Evolutionary conservation across 2,888 invertebrate genomes (phyloP), one percentile per base, ranked within the genome.

Genomic region (Heliconius hortense): DNA sequence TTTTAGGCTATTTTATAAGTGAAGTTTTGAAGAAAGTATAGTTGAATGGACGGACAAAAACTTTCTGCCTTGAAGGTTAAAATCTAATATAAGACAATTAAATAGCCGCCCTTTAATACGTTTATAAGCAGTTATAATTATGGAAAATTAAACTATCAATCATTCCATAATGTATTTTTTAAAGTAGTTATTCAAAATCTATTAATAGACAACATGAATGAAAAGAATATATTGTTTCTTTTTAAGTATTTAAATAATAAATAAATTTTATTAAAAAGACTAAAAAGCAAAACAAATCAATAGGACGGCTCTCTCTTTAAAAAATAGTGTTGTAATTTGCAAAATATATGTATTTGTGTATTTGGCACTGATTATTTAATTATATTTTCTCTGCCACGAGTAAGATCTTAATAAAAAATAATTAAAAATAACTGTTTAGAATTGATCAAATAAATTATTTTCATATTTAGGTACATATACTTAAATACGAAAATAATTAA

Each of bases 31-130:
- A 69, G n/a, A 69, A 69, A 35, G 13, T 56, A 69, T n/a, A 56
- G 69, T 7, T 69, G 31, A 80, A 78, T 87, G 88, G 88, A 88
- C 88, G 88, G 88, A 88, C 84, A 82, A 70, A 77, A 85, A 82
- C 83, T 83, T 82, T 84, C 81, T 83, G 80, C 77, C 76, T 73
- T 71, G 77, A 66, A 74, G 76, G 76, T 74, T 71, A 74, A 71
- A 74, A 68, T 48, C 11, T 11, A 71, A 8, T 24, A 66, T 35
- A 15, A 69, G 18, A 31, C 24, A 53, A n/a, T 43, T 2, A 31
- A 24, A 48, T 35, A 8, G 35, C 43, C 48, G 62, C 63, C 24
- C 69, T 21, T 53, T 53, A 31, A 53, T 28, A 53, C 31, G 28
- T 28, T 53, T 10, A 31, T 13, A 31, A 69, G 11, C 4, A 69